These are phyloP conservation scores for Pteruthius melanotis DNA, from an alignment of 2,113 vertebrate species.

Conservation along the genomic window DNA sequence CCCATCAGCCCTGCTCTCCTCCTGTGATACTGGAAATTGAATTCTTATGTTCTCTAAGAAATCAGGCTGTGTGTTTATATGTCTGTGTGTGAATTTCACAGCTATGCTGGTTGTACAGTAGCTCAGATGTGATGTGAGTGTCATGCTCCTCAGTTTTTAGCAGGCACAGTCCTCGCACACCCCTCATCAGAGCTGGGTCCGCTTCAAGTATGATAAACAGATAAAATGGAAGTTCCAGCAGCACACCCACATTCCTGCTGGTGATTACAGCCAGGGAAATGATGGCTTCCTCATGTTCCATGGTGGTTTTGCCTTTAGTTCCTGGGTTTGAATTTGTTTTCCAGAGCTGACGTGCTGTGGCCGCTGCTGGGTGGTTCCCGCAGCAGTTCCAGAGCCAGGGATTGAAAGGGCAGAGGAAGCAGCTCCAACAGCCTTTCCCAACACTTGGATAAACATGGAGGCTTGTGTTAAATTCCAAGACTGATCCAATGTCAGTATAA, in stretches of 20 bases:
- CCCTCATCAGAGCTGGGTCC: not conserved
- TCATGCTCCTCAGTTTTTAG: not conserved
- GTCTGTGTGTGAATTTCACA: not conserved
- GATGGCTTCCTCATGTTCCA: not conserved
- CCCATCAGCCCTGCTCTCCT: not conserved
- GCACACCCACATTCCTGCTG: not conserved
- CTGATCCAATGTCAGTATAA: not conserved
- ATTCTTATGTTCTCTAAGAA: not conserved
- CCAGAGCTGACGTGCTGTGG: not conserved
- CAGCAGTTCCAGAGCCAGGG: accelerated
- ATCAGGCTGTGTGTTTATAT: not conserved
- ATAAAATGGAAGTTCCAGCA: not conserved
- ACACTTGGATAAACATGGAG: not conserved
- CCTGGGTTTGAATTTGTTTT: not conserved
- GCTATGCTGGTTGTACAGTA: not conserved
- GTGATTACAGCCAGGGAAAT: not conserved
- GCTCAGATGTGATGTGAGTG: not conserved
- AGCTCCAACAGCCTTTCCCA: not conserved
- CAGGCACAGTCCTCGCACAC: accelerated
- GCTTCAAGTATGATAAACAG: accelerated
- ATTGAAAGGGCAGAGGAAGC: not conserved
- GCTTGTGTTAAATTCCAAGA: not conserved
- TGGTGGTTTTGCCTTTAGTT: not conserved
- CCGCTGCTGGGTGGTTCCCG: accelerated
- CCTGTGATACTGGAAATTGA: not conserved